Conservation (phyloP, 2,113 vertebrate genomes). For the Neolamprologus fasciatus region DNA sequence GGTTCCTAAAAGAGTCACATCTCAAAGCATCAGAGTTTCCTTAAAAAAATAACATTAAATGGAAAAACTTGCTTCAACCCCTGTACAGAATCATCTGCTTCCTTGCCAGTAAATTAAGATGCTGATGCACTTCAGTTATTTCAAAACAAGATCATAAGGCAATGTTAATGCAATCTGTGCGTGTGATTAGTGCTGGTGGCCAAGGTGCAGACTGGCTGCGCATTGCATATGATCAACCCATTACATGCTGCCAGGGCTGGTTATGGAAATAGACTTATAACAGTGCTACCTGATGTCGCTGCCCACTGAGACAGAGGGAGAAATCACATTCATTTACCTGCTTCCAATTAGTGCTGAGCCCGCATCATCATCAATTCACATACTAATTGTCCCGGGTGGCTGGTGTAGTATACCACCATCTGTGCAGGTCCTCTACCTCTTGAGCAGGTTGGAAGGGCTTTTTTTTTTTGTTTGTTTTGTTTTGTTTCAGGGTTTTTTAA, state of each 20-base stretch:
- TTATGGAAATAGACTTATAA: constrained; percentile 66
- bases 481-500: background rate
- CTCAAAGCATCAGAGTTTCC: background rate
- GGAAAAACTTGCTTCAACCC: background rate
- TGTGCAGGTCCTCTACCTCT: constrained; percentile 44
- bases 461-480: background rate
- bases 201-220: constrained; percentile 32
- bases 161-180: constrained; percentile 47
- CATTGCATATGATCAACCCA: constrained; percentile 53
- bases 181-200: constrained; percentile 54
- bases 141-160: constrained; percentile 40
- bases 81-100: background rate
- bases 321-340: constrained; percentile 66
- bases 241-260: constrained; percentile 54
- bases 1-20: background rate
- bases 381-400: constrained; percentile 64
- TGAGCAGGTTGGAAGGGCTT: background rate
- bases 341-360: constrained; percentile 65
- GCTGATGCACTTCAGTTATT: constrained; percentile 36
- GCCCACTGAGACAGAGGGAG: constrained; percentile 58
- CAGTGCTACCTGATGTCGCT: constrained; percentile 61
- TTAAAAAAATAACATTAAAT: background rate
- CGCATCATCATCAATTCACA: constrained; percentile 70
- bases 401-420: constrained; percentile 48
- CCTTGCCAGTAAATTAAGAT: background rate